phyloP scores from a whole-genome alignment of 2,797 vertebrate genomes.

The Thalassophryne amazonica region DNA sequence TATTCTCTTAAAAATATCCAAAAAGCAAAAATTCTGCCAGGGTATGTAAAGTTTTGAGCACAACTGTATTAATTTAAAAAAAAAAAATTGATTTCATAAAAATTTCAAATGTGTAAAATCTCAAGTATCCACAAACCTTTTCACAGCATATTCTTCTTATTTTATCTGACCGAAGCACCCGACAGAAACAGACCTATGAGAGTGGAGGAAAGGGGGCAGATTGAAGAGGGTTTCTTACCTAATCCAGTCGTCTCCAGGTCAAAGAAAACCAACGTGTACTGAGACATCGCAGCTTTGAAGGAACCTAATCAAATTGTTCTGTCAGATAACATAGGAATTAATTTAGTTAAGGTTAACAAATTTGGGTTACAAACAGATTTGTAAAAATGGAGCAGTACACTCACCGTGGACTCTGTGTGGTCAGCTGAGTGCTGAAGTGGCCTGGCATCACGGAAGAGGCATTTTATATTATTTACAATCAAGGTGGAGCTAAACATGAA shows the following conservation, averaged over 20 bases:
- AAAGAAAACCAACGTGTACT: slow-evolving; percentile 60
- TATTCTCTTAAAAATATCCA: too few relatives aligned
- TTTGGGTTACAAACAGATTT: not conserved
- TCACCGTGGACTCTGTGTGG: not conserved
- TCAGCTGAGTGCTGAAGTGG: slow-evolving; percentile 3
- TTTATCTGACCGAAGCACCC: too few relatives aligned
- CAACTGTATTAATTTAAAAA: too few relatives aligned
- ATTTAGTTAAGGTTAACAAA: not conserved
- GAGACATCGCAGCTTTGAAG: slow-evolving; percentile 23
- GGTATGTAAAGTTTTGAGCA: too few relatives aligned
- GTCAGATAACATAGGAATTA: too few relatives aligned
- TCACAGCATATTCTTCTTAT: not conserved
- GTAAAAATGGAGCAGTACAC: not conserved
- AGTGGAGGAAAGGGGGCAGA: not conserved
- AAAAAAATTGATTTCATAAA: too few relatives aligned
- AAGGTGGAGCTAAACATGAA: too few relatives aligned
- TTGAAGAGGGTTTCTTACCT: slow-evolving; percentile 41
- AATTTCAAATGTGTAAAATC: too few relatives aligned
- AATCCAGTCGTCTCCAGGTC: slow-evolving; percentile 77
- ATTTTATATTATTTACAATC: too few relatives aligned
- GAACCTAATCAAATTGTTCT: not conserved
- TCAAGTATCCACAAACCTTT: too few relatives aligned
- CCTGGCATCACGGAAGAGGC: too few relatives aligned
- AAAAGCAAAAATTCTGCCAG: too few relatives aligned
- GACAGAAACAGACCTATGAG: not conserved